Evolutionary conservation across 2,888 invertebrate genomes (phyloP), one percentile per base, ranked within the genome.

Genomic region (Acleris holmiana): DNA sequence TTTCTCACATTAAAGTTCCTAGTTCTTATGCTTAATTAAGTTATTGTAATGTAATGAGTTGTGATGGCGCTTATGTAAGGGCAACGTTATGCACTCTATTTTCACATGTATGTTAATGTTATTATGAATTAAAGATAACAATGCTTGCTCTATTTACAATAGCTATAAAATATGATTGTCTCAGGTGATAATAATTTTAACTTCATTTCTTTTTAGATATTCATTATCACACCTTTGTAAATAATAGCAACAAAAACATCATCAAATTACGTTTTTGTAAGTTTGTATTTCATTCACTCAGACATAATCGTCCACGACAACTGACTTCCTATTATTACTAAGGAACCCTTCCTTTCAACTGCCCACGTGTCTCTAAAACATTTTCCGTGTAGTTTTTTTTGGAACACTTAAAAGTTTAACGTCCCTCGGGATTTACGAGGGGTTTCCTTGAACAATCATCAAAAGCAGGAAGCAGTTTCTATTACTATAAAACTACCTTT

Each of bases 1-100:
- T 70, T 76, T 76, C 77, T 70, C 76, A 76, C 74, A 72, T 53
- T 61, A 67, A 67, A 60, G 50, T 73, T 73, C 70, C 69, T 70
- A 69, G 62, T 70, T 53, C 54, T 61, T 59, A 64, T 55, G 64
- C 68, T 54, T 76, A 75, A 69, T 71, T 71, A 72, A 60, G 67
- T 61, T 66, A 66, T 71, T 62, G 54, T 70, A 64, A 57, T 60
- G 35, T 40, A 61, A 63, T 55, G 35, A 51, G 35, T 19, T 48
- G 55, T 40, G 48, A 48, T 40, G 40, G 25, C 58, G 44, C 10
- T 44, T 44, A 64, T 48, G 53, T 64, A 64, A 64, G 58, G 64
- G 53, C 53, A 18, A 44, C 25, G 48, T 48, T 23, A 54, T 35
- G 18, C 25, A 10, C 4, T 15, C 35, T 21, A 35, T 40, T 53